Conservation (phyloP, 2,888 invertebrate species). For the Ischnus inquisitorius region DNA sequence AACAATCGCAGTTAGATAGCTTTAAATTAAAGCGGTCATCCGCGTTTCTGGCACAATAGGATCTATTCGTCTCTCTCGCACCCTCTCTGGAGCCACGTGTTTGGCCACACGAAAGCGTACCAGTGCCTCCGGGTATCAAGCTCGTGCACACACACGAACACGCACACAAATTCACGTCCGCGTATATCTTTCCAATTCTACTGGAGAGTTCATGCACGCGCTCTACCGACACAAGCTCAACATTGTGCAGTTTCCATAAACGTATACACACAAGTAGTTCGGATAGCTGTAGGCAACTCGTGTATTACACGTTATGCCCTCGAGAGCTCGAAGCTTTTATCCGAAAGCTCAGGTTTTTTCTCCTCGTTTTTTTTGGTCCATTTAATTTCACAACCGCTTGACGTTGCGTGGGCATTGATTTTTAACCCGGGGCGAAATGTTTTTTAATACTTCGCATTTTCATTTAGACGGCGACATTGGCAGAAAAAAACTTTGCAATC, state of each 20-base stretch:
- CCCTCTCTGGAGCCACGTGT: slow-evolving; percentile 32
- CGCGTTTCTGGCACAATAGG: slow-evolving; percentile 41
- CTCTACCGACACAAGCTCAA: slow-evolving; percentile 40
- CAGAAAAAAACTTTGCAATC: no score
- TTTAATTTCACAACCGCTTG: background rate
- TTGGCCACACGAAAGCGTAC: slow-evolving; percentile 26
- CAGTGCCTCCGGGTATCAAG: slow-evolving; percentile 6
- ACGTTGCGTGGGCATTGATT: background rate
- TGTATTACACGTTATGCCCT: slow-evolving; percentile 20
- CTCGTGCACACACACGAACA: slow-evolving; percentile 2
- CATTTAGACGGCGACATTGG: no score
- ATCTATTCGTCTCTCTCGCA: slow-evolving; percentile 11
- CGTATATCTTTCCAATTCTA: slow-evolving; percentile 9
- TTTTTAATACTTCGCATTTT: no score
- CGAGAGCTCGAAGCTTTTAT: slow-evolving; percentile 15
- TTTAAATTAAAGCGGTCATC: slow-evolving; percentile 45
- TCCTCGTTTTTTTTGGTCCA: background rate
- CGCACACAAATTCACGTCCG: background rate
- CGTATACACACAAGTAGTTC: background rate
- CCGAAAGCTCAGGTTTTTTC: slow-evolving; percentile 4
- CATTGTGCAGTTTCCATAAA: slow-evolving; percentile 32
- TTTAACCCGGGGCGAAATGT: background rate
- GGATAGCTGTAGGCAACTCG: background rate
- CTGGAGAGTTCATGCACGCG: slow-evolving; percentile 60
- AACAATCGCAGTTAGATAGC: slow-evolving; percentile 39